phyloP scores from a whole-genome alignment of 53 echinoderm and acorn worm species.

The Glandiceps talaboti region DNA sequence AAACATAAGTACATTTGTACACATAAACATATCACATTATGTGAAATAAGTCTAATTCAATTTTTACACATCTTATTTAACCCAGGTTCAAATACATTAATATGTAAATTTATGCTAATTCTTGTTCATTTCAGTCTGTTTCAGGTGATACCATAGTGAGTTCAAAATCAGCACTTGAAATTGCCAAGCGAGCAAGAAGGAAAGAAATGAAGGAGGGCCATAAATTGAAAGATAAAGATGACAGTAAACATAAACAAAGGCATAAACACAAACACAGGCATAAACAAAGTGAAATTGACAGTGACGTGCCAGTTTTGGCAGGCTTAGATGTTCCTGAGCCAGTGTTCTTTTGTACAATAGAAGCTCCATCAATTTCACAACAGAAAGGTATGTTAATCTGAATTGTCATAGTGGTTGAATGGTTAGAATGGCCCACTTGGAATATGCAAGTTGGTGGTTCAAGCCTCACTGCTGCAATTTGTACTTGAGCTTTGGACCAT shows the following conservation, averaged over 20 bases:
- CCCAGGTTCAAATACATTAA: no score
- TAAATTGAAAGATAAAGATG: constrained; percentile 10
- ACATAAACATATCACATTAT: no score
- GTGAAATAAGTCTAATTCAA: no score
- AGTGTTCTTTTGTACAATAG: constrained; percentile 96
- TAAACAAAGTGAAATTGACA: neutral
- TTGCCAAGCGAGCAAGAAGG: constrained; percentile 18
- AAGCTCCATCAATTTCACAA: constrained; percentile 75
- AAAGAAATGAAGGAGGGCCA: constrained; percentile 19
- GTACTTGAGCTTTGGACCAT: no score
- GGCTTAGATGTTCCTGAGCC: constrained; percentile 71
- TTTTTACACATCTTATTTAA: no score
- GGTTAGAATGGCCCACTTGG: no score
- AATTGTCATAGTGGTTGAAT: no score
- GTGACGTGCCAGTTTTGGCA: constrained; percentile 36
- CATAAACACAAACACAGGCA: constrained; percentile 1
- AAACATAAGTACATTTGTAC: no score
- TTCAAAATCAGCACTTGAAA: constrained; percentile 65
- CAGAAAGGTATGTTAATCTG: constrained; percentile 81
- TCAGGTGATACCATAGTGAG: constrained; percentile 85
- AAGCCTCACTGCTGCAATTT: no score
- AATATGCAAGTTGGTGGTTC: no score
- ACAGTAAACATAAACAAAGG: neutral
- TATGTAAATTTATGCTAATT: neutral
- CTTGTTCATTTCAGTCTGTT: constrained; percentile 42